A percentile compares a stretch with the other conserved stretches of the same genome.
These are phyloP conservation scores for Drosophila equinoxialis DNA, from an alignment of 1,140 invertebrate species.

Conservation along the genomic window DNA sequence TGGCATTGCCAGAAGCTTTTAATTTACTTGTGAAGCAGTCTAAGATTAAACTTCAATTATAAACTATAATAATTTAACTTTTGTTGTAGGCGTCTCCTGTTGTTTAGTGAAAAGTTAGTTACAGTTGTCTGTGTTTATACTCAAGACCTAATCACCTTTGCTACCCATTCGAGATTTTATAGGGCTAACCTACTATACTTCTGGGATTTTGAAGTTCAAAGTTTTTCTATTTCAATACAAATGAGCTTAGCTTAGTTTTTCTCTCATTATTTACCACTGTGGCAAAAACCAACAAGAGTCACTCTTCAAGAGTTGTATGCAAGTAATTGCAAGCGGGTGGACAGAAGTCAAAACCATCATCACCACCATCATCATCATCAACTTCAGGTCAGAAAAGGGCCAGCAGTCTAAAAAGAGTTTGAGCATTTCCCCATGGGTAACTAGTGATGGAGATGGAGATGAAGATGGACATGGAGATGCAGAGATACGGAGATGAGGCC, in stretches of 20 bases:
- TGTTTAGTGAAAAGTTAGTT: no score
- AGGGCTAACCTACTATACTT: no score
- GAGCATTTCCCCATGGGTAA: conserved; percentile 52
- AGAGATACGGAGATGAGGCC: conserved; percentile 8
- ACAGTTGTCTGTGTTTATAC: no score
- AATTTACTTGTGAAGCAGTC: no score
- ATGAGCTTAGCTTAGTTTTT: not conserved
- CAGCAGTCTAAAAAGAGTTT: conserved; percentile 28
- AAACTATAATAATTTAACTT: no score
- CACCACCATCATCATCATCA: conserved; percentile 18
- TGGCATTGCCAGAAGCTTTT: no score
- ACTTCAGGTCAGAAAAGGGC: conserved; percentile 5
- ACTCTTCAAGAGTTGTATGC: conserved; percentile 14
- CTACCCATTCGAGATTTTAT: no score
- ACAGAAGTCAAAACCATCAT: conserved; percentile 32
- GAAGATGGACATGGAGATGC: not conserved
- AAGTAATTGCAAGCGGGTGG: conserved; percentile 17
- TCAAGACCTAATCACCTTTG: no score
- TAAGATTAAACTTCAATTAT: no score
- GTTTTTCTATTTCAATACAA: no score
- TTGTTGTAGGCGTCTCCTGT: no score
- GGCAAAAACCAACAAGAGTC: not conserved
- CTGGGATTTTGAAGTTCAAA: no score
- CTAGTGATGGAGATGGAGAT: conserved; percentile 35
- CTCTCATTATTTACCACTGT: not conserved